Evolutionary conservation across 37 sponge, comb jelly and placozoan genomes (phyloP).

Genomic region (Diacarnus erythraeanus): DNA sequence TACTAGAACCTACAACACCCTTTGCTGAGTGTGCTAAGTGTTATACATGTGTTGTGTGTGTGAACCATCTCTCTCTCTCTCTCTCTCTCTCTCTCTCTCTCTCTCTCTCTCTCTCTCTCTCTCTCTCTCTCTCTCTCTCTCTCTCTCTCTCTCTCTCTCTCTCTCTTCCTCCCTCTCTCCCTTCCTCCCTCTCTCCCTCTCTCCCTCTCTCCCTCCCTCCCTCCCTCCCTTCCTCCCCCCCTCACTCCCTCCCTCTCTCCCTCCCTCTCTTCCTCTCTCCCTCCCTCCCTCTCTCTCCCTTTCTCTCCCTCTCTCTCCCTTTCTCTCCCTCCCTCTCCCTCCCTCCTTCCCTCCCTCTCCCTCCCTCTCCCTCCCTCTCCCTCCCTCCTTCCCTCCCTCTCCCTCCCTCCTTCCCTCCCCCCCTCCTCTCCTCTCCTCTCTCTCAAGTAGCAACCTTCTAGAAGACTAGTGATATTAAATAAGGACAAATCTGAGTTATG

Average conservation of each 20-base stretch:
- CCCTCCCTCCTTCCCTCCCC: not conserved
- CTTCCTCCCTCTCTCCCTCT: slow-evolving; percentile 12
- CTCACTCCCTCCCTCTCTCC: too few relatives aligned
- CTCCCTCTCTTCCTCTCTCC: not conserved
- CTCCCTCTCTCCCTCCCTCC: slow-evolving; percentile 28
- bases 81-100: not conserved
- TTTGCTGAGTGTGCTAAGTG: not conserved
- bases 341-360: slow-evolving; percentile 12
- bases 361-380: slow-evolving; percentile 1
- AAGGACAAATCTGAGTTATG: too few relatives aligned
- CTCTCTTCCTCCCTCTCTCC: slow-evolving; percentile 14
- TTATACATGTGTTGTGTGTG: not conserved
- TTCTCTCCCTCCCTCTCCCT: slow-evolving; percentile 10
- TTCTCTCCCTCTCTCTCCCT: not conserved
- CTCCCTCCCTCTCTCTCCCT: slow-evolving; percentile 14
- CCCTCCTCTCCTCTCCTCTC: not conserved
- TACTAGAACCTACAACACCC: too few relatives aligned
- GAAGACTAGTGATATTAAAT: too few relatives aligned
- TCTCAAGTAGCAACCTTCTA: too few relatives aligned
- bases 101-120: not conserved
- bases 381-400: not conserved
- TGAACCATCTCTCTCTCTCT: not conserved
- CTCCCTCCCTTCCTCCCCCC: slow-evolving; percentile 46
- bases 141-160: not conserved
- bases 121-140: not conserved